phyloP scores from a whole-genome alignment of 2,113 vertebrate species.

The Antechinus flavipes region DNA sequence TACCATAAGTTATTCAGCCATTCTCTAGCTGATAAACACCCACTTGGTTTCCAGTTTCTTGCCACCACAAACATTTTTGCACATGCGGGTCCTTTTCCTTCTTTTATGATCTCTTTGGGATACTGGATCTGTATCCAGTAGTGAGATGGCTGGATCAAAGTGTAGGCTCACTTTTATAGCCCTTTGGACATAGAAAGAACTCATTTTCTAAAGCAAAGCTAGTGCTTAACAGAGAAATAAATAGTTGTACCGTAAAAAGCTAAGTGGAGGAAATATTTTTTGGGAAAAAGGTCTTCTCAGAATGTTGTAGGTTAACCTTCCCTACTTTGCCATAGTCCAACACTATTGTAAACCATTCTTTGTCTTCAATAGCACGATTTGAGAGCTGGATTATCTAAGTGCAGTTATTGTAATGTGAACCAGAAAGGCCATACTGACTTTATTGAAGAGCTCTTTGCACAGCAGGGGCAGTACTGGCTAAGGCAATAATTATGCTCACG shows the following conservation, averaged over 20 bases:
- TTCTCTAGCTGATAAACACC: too few relatives aligned
- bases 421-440: not conserved
- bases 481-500: not conserved
- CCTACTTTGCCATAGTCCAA: not conserved
- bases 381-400: not conserved
- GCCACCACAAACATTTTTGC: too few relatives aligned
- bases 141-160: too few relatives aligned
- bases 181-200: not conserved
- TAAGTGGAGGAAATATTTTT: not conserved
- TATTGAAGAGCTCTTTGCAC: constrained; percentile 30
- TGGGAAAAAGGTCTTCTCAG: not conserved
- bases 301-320: not conserved
- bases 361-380: not conserved
- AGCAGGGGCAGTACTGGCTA: constrained; percentile 43
- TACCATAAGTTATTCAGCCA: too few relatives aligned
- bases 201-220: not conserved
- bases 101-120: too few relatives aligned
- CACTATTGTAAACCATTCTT: not conserved
- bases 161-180: too few relatives aligned
- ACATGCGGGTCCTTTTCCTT: too few relatives aligned
- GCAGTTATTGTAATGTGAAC: not conserved
- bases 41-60: too few relatives aligned
- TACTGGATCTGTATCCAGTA: too few relatives aligned
- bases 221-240: not conserved
- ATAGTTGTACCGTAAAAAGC: not conserved